Conservation (phyloP, 1,140 invertebrate genomes). For the Panagrolaimus sp. region DNA sequence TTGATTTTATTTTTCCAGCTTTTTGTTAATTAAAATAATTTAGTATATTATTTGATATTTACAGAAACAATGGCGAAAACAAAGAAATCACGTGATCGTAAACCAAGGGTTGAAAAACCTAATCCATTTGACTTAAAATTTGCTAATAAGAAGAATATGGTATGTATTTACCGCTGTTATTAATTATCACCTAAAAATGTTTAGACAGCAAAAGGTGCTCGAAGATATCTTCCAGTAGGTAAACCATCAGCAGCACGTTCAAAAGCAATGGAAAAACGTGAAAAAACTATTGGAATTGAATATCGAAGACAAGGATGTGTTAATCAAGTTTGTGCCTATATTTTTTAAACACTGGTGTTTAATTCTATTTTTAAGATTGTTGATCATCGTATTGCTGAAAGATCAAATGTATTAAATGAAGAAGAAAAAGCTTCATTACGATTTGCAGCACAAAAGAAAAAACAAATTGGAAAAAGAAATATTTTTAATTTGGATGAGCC, state of each 20-base stretch:
- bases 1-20: too few species aligned
- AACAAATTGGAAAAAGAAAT: neutral
- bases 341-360: neutral
- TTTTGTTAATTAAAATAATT: too few species aligned
- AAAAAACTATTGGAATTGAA: neutral
- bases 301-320: neutral
- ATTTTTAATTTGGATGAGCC: conserved; percentile 4
- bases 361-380: neutral
- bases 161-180: too few species aligned
- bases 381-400: conserved; percentile 1
- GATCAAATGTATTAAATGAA: neutral
- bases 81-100: conserved; percentile 5
- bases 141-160: neutral
- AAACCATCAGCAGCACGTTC: neutral
- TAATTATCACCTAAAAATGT: neutral
- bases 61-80: neutral
- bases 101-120: neutral
- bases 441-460: neutral
- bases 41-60: too few species aligned
- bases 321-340: neutral
- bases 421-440: conserved; percentile 2
- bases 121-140: conserved; percentile 2
- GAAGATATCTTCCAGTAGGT: neutral
- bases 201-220: conserved; percentile 1
- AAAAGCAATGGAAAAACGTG: conserved; percentile 3